Base-by-base conservation (phyloP, 2,797 vertebrate genomes). In the Rhinatrema bivittatum region DNA sequence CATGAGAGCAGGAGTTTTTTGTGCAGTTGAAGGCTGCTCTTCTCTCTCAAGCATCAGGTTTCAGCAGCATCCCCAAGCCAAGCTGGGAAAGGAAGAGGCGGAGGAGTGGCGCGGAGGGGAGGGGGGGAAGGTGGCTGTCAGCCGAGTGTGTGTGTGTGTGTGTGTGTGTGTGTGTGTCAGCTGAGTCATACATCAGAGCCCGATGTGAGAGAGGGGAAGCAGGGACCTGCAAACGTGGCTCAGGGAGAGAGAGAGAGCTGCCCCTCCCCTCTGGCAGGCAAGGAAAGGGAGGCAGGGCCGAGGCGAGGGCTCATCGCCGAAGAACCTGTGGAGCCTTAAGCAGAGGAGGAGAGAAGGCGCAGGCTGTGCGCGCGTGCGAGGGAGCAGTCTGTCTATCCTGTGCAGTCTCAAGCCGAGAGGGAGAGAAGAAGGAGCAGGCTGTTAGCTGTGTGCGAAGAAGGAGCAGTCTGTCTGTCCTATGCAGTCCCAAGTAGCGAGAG, bases 1-100 rank as follows among this genome's bases (percentile, higher is more conserved):
- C n/a, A n/a, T n/a, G n/a, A n/a, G n/a, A n/a, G n/a, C n/a, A n/a
- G n/a, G n/a, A n/a, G n/a, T n/a, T n/a, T n/a, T n/a, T n/a, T n/a
- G n/a, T n/a, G n/a, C n/a, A n/a, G n/a, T n/a, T n/a, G n/a, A n/a
- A n/a, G n/a, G n/a, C n/a, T n/a, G n/a, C n/a, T n/a, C n/a, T n/a
- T n/a, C n/a, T n/a, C n/a, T n/a, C n/a, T n/a, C n/a, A 15, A 12
- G 63, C 52, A 36, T 72, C 59, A 2, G 23, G 40, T 70, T 68
- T 52, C 62, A 41, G 36, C 5, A 10, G n/a, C n/a, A n/a, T n/a
- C n/a, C n/a, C n/a, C n/a, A n/a, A n/a, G n/a, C n/a, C n/a, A n/a
- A n/a, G n/a, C n/a, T n/a, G n/a, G n/a, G n/a, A n/a, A n/a, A n/a
- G n/a, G n/a, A n/a, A n/a, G n/a, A n/a, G n/a, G n/a, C 11, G 12